Conservation (phyloP, 2,888 invertebrate species). For the Quadroppia sp. region DNA sequence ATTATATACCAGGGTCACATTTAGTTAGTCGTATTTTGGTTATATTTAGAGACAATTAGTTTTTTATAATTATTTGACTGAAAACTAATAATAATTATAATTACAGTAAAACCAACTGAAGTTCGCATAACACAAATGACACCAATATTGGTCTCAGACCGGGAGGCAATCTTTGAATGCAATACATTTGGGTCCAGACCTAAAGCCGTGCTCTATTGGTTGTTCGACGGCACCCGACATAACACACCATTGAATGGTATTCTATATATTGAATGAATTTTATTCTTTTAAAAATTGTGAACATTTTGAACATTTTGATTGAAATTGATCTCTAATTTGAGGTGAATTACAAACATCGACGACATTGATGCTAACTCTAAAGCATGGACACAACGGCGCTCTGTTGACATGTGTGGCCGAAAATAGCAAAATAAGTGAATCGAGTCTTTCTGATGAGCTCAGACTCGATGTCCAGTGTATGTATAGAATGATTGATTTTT, state of each 20-base stretch:
- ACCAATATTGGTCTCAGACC: constrained; percentile 75
- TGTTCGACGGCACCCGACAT: constrained; percentile 42
- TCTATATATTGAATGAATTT: no score
- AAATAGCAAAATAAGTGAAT: constrained; percentile 41
- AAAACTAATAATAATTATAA: constrained; percentile 2
- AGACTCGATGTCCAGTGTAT: constrained; percentile 42
- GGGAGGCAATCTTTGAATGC: constrained; percentile 75
- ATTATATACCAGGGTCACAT: no score
- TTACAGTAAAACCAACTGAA: constrained; percentile 43
- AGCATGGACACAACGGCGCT: constrained; percentile 39
- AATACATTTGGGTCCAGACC: constrained; percentile 78
- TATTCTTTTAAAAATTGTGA: no score
- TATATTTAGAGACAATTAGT: no score
- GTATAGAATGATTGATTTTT: constrained; percentile 10
- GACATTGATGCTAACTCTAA: constrained; percentile 40
- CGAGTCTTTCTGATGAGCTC: constrained; percentile 37
- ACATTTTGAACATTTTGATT: background rate
- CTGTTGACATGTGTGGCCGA: constrained; percentile 41
- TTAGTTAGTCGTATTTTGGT: no score
- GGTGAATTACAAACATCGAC: constrained; percentile 44
- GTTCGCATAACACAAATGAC: constrained; percentile 54
- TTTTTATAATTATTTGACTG: background rate
- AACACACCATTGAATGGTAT: constrained; percentile 40
- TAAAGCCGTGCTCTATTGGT: constrained; percentile 65
- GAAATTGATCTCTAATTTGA: background rate